Evolutionary conservation across 2,888 invertebrate species (phyloP).

Genomic region (Coenonympha arcania): DNA sequence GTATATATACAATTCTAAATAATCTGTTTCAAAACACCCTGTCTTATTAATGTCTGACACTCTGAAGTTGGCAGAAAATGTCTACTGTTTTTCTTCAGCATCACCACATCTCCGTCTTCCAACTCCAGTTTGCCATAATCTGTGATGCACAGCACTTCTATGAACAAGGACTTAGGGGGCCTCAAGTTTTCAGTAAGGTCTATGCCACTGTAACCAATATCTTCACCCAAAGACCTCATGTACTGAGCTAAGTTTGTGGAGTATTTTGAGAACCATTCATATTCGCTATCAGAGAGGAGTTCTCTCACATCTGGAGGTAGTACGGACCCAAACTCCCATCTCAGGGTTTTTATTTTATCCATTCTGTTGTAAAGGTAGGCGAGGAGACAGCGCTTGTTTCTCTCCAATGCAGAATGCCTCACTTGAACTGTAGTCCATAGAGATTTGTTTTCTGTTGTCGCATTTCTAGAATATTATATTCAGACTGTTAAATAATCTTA

Average conservation of each 20-base stretch:
- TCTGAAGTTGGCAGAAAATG: conserved; percentile 91
- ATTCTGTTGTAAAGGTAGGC: conserved; percentile 88
- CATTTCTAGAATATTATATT: conserved; percentile 52
- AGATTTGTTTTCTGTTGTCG: conserved; percentile 72
- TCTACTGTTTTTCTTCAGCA: conserved; percentile 91
- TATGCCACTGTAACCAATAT: conserved; percentile 78
- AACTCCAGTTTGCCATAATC: conserved; percentile 96
- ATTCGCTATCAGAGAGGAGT: conserved; percentile 85
- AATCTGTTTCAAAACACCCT: conserved; percentile 89
- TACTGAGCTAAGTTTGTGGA: conserved; percentile 88
- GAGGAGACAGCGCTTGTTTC: conserved; percentile 91
- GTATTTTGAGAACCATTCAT: conserved; percentile 91
- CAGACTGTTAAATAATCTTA: not conserved
- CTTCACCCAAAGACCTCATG: conserved; percentile 91
- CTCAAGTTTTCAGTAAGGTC: conserved; percentile 90
- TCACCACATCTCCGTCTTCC: conserved; percentile 92
- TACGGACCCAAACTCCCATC: conserved; percentile 97
- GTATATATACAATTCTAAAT: conserved; percentile 40
- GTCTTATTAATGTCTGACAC: conserved; percentile 91
- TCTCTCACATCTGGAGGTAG: conserved; percentile 88
- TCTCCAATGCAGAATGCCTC: conserved; percentile 87
- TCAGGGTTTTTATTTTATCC: conserved; percentile 84
- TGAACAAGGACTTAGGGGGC: conserved; percentile 93
- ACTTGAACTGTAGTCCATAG: conserved; percentile 85
- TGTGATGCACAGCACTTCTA: conserved; percentile 90